Base-by-base conservation (phyloP, 2,797 vertebrate species). In the Rhynchotus rufescens region DNA sequence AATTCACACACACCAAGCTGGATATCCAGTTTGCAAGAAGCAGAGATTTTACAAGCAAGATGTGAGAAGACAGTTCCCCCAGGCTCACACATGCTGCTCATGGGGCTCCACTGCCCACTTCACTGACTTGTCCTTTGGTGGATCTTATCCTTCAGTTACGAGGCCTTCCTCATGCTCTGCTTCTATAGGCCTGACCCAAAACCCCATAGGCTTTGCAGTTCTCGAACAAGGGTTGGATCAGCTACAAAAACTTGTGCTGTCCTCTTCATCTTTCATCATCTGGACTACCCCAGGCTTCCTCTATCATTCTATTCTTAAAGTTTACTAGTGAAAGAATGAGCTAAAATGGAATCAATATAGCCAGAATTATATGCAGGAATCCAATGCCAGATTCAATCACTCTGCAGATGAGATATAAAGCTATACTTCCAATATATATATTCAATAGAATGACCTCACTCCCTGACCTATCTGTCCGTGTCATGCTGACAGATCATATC, bases 361-460 rank as follows among this genome's bases (percentile, higher is more conserved):
- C 28, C 61, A 65, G 69, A 82, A 80, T 77, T 90, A 84, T 73
- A 51, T 34, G 67, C 62, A 56, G 68, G 49, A 54, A 95, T 93
- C 82, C 75, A 86, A 84, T 75, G 66, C 45, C 80, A 86, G 38
- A 51, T 91, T 92, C 86, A 92, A 73, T 91, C 86, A 92, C 61
- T 73, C 52, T 61, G 79, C 84, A 80, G 65, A 88, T 19, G 61
- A 88, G 61, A 42, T 51, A 86, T 67, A 88, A 84, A 93, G 22
- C 86, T 56, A 40, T 82, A 12, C 9, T 90, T 92, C 78, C 40
- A 49, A 91, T 52, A 80, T 82, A 84, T 86, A 51, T 80, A 71
- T 94, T 88, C 92, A 90, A 61, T 7, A 47, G 72, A 45, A 77
- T 32, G 75, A 89, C 87, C 88, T 77, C 4, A 0, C 7, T 91